These are phyloP conservation scores for Carduelis carduelis DNA, from an alignment of 2,797 vertebrate genomes.

Conservation along the genomic window DNA sequence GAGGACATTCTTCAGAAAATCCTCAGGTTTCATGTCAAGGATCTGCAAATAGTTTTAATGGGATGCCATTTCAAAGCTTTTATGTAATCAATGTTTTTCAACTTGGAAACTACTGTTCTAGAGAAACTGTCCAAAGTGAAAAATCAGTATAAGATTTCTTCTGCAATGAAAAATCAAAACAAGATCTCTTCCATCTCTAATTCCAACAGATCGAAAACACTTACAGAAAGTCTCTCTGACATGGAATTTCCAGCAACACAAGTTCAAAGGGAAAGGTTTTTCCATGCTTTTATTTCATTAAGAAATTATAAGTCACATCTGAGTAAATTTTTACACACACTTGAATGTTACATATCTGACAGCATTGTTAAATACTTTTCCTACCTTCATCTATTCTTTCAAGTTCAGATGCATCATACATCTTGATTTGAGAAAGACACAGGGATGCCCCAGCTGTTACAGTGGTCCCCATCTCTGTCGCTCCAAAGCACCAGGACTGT, in stretches of 20 bases:
- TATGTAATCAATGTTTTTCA: background rate
- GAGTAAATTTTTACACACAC: background rate
- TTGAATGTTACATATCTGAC: background rate
- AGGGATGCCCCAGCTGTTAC: background rate
- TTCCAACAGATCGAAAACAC: background rate
- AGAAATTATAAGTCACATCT: background rate
- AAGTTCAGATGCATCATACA: background rate
- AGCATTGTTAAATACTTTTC: background rate
- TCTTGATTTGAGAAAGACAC: background rate
- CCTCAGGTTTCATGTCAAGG: background rate
- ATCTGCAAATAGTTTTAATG: background rate
- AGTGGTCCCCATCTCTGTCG: background rate
- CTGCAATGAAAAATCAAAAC: background rate
- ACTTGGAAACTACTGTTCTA: background rate
- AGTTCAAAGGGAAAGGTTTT: background rate
- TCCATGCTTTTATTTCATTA: background rate
- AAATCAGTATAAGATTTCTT: background rate
- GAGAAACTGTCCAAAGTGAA: background rate
- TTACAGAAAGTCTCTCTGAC: background rate
- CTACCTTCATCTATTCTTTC: background rate
- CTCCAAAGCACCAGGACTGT: background rate
- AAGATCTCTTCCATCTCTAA: background rate
- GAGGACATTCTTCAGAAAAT: background rate
- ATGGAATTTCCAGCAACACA: background rate
- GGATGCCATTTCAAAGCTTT: background rate